Conservation (phyloP, 2,888 invertebrate genomes). For the Lasioglossum pauxillum region DNA sequence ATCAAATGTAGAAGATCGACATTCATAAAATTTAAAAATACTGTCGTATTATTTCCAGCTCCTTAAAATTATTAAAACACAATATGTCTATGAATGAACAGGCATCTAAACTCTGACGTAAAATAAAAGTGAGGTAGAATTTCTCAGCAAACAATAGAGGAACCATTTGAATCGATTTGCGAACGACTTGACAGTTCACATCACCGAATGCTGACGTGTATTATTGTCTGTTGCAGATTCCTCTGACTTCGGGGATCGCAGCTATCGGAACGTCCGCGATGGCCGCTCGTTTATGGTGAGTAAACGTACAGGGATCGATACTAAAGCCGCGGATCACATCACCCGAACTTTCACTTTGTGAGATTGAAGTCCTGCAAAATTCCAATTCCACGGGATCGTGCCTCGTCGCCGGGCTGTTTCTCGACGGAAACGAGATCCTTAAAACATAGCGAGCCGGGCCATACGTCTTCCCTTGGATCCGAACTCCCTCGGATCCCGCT, state of each 20-base stretch:
- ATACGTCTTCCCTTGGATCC: conserved; percentile 33
- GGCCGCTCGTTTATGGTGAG: conserved; percentile 80
- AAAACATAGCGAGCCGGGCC: conserved; percentile 34
- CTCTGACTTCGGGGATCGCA: conserved; percentile 52
- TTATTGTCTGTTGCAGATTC: conserved; percentile 74
- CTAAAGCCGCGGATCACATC: neutral
- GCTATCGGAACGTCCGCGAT: conserved; percentile 75
- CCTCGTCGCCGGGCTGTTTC: neutral
- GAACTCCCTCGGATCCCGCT: conserved; percentile 60
- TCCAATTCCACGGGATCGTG: neutral
- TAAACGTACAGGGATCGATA: conserved; percentile 7
- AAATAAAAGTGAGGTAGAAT: too few species aligned
- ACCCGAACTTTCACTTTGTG: neutral
- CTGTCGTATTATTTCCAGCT: too few species aligned
- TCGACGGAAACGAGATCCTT: conserved; percentile 1
- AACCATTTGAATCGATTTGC: too few species aligned
- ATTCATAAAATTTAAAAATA: too few species aligned
- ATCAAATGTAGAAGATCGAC: too few species aligned
- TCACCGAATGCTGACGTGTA: neutral
- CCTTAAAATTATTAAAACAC: too few species aligned
- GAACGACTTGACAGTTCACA: too few species aligned
- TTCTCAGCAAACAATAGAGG: too few species aligned
- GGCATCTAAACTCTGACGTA: too few species aligned
- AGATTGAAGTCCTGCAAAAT: neutral
- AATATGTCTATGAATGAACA: too few species aligned